These are phyloP conservation scores for Connochaetes taurinus DNA, from an alignment of 2,113 vertebrate genomes.

Conservation along the genomic window DNA sequence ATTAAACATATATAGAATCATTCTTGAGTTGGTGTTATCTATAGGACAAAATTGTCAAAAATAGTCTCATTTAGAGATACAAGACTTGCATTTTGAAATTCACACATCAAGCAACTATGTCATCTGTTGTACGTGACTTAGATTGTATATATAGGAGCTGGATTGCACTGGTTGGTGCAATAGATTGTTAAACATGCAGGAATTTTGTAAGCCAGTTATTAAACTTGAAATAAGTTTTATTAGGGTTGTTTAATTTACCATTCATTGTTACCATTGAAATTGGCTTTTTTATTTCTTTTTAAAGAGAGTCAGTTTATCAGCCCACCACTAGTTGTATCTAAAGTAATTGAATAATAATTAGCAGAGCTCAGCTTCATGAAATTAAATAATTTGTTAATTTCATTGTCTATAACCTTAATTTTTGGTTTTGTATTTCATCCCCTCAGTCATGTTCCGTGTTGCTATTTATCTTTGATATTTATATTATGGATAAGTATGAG, in stretches of 20 bases:
- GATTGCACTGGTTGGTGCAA: neutral
- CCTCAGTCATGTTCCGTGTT: neutral
- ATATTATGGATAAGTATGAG: neutral
- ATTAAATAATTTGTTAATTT: neutral
- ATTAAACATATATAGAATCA: neutral
- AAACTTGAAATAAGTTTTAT: neutral
- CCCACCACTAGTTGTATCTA: neutral
- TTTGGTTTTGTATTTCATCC: neutral
- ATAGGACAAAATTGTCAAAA: neutral
- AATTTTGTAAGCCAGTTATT: neutral
- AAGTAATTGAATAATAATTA: neutral
- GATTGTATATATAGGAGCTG: neutral
- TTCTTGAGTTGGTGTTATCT: neutral
- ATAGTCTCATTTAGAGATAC: neutral
- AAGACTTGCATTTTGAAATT: neutral
- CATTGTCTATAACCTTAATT: neutral
- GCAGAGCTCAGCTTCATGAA: neutral
- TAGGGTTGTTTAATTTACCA: neutral
- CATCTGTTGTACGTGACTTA: neutral
- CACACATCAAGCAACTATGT: neutral
- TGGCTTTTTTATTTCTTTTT: neutral
- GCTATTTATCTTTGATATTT: neutral
- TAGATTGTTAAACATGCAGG: neutral
- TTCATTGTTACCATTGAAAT: neutral
- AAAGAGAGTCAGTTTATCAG: neutral